A percentile compares a stretch with the other conserved stretches of the same genome.
Conservation (phyloP, 2,113 vertebrate species). For the Trematomus loennbergii region DNA sequence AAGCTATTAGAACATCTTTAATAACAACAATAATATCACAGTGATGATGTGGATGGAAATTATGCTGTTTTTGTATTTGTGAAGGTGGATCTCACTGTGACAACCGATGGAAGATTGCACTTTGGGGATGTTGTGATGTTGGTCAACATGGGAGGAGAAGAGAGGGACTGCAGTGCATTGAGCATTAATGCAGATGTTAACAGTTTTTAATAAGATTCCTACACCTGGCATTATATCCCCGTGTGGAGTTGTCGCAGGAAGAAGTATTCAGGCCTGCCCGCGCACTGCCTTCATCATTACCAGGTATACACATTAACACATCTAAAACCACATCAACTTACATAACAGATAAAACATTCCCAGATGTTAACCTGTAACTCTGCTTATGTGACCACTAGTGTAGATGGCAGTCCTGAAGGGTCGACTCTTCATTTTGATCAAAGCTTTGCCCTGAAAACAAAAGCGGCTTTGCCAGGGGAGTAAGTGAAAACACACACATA, state of each 20-base stretch:
- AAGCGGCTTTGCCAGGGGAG: constrained; percentile 66
- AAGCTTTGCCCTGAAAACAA: constrained; percentile 69
- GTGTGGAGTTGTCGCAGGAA: constrained; percentile 80
- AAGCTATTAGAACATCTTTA: not conserved
- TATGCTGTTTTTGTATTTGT: constrained; percentile 21
- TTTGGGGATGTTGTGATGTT: constrained; percentile 91
- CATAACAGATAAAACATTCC: not conserved
- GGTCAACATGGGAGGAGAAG: constrained; percentile 75
- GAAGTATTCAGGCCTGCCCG: constrained; percentile 55
- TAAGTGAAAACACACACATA: constrained; percentile 53
- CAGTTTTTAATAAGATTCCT: constrained; percentile 27
- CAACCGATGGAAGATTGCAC: constrained; percentile 85
- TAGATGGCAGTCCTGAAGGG: constrained; percentile 73
- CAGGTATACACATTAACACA: constrained; percentile 79
- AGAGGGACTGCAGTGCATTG: constrained; percentile 65
- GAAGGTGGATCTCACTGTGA: constrained; percentile 85
- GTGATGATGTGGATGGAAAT: not conserved
- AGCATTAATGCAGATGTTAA: constrained; percentile 82
- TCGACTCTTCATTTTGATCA: constrained; percentile 71
- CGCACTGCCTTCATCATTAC: constrained; percentile 87
- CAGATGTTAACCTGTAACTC: constrained; percentile 1
- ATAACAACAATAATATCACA: not conserved
- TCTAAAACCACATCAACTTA: not conserved
- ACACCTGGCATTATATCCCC: constrained; percentile 60
- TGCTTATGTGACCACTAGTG: constrained; percentile 55